Evolutionary conservation across 2,797 vertebrate genomes (phyloP).

Genomic region (Typhlichthys subterraneus): DNA sequence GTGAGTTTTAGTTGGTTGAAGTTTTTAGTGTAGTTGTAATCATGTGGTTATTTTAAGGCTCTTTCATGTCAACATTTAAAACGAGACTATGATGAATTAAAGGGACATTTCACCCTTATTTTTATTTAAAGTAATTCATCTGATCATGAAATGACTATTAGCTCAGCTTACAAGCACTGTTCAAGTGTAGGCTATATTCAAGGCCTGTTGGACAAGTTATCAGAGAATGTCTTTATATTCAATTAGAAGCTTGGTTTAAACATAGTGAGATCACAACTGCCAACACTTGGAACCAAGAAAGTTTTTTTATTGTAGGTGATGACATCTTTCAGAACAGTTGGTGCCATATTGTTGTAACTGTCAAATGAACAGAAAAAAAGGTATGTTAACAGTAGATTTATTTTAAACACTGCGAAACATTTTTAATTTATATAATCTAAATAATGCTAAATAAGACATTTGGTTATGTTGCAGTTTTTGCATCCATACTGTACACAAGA

Average conservation of each 20-base stretch:
- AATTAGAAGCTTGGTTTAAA: slow-evolving; percentile 60
- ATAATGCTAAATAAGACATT: slow-evolving; percentile 41
- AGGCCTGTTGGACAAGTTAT: slow-evolving; percentile 41
- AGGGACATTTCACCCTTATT: slow-evolving; percentile 33
- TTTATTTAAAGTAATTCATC: slow-evolving; percentile 40
- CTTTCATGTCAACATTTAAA: slow-evolving; percentile 70
- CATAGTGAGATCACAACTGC: slow-evolving; percentile 49
- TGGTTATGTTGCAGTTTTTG: slow-evolving; percentile 61
- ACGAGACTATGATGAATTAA: slow-evolving; percentile 55
- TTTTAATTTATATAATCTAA: slow-evolving; percentile 44
- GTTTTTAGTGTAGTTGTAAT: slow-evolving; percentile 73
- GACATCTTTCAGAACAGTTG: slow-evolving; percentile 61
- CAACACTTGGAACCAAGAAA: slow-evolving; percentile 41
- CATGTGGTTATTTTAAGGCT: slow-evolving; percentile 71
- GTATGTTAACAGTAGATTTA: slow-evolving; percentile 25
- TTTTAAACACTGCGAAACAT: slow-evolving; percentile 53
- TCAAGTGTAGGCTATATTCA: slow-evolving; percentile 7
- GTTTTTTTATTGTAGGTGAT: slow-evolving; percentile 46
- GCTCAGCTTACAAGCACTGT: slow-evolving; percentile 43
- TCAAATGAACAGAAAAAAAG: not conserved
- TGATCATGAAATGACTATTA: slow-evolving; percentile 33
- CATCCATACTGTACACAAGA: slow-evolving; percentile 47
- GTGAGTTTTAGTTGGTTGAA: slow-evolving; percentile 74
- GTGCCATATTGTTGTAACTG: slow-evolving; percentile 56
- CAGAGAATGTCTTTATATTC: slow-evolving; percentile 40